Evolutionary conservation across 2,888 invertebrate species (phyloP), one percentile per base, ranked within the genome.

Genomic region (Thalpophila matura): DNA sequence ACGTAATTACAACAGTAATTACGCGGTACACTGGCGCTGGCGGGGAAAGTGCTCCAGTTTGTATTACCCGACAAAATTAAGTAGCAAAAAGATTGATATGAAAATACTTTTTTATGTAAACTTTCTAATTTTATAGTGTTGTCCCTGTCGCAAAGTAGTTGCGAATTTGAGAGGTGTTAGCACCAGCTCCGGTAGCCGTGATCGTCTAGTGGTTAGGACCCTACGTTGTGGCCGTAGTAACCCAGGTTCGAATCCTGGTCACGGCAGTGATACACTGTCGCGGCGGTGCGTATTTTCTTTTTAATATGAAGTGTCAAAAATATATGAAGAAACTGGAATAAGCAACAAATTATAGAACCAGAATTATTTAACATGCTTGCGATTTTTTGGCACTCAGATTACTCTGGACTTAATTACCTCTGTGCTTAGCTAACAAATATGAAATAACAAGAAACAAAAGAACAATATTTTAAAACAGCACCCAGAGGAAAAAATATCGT

Each of bases 181-280:
- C 37, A 70, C n/a, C 50, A 64, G 58, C 66, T 59, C 96, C 72
- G 69, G 50, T 35, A 73, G 60, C 95, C 95, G 95, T 95, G 95
- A 95, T 95, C 95, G 96, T 96, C 96, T 96, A 96, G 96, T 96
- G 96, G 96, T 96, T 96, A 96, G 96, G 96, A 96, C 96, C 95
- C 95, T 95, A 96, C 96, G 96, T 96, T 96, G 96, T 96, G 96
- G 96, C 96, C 96, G 96, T 96, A 96, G 96, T 96, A 96, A 96
- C 96, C 96, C 96, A 96, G 96, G 96, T 96, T 96, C 96, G 96
- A 96, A 86, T 88, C 87, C 89, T 89, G 89, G 89, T 89, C 88
- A 89, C 89, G 89, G 86, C 87, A 88, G 88, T 86, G 86, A 46
- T 60, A 0, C 82, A 86, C 87, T 89, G 87, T 87, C 87, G 64